These are phyloP conservation scores for Ips nitidus DNA, from an alignment of 1,140 invertebrate genomes.

Conservation along the genomic window DNA sequence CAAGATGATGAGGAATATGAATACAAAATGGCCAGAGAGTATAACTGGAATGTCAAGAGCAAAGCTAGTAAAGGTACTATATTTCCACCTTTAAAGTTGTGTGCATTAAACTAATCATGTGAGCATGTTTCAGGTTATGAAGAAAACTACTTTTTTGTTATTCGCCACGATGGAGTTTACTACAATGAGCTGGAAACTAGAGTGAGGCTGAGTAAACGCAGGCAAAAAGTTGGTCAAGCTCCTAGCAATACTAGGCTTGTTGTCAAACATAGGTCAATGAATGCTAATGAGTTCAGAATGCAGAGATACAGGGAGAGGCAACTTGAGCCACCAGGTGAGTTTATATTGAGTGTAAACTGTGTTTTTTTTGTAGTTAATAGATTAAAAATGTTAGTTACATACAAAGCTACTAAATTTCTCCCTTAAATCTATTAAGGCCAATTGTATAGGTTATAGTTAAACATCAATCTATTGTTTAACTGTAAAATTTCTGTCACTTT, in stretches of 20 bases:
- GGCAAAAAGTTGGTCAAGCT: slow-evolving; percentile 73
- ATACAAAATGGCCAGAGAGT: slow-evolving; percentile 93
- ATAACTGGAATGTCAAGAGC: slow-evolving; percentile 99
- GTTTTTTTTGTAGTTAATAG: slow-evolving; percentile 11
- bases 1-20: slow-evolving; percentile 91
- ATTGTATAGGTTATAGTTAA: no score
- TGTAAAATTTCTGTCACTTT: no score
- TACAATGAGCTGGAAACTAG: slow-evolving; percentile 98
- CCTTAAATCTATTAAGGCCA: no score
- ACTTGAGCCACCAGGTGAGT: slow-evolving; percentile 78
- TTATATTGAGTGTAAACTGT: slow-evolving; percentile 3
- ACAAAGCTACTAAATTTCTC: no score
- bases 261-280: slow-evolving; percentile 88
- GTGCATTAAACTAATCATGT: not conserved
- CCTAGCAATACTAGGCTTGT: slow-evolving; percentile 81
- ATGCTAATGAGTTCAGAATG: slow-evolving; percentile 81
- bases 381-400: not conserved
- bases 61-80: slow-evolving; percentile 82
- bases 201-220: slow-evolving; percentile 86
- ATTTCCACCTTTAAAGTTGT: slow-evolving; percentile 1
- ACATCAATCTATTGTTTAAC: no score
- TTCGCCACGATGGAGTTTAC: slow-evolving; percentile 87
- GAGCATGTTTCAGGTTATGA: slow-evolving; percentile 69
- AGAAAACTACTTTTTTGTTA: slow-evolving; percentile 97
- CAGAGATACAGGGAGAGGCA: slow-evolving; percentile 84